Conservation (phyloP, 2,888 invertebrate species). For the Scrobipalpa costella region DNA sequence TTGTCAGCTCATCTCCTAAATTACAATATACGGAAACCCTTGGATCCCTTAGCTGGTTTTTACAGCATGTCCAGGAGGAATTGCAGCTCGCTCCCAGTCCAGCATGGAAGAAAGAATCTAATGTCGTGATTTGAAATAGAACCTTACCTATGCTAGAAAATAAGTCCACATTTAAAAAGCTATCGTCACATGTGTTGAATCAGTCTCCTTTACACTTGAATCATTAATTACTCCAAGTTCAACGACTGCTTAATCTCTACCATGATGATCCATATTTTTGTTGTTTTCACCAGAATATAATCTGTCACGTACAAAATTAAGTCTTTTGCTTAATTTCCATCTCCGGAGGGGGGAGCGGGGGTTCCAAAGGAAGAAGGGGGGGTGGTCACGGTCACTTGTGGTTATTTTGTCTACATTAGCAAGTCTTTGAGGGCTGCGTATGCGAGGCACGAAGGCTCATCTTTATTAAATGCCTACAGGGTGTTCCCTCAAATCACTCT, state of each 20-base stretch:
- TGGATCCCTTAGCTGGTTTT: too few species aligned
- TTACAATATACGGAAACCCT: too few species aligned
- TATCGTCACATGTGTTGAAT: too few species aligned
- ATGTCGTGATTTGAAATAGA: too few species aligned
- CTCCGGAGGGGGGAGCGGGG: constrained; percentile 25
- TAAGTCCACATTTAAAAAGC: too few species aligned
- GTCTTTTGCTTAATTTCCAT: constrained; percentile 48
- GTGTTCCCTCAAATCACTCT: constrained; percentile 38
- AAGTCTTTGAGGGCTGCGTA: constrained; percentile 58
- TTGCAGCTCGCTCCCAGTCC: too few species aligned
- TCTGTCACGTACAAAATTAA: constrained; percentile 61
- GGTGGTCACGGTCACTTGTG: constrained; percentile 40
- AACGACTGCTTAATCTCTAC: not conserved
- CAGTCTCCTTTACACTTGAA: not conserved
- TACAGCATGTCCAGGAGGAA: too few species aligned
- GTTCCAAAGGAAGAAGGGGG: not conserved
- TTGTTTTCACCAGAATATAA: constrained; percentile 31
- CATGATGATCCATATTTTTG: constrained; percentile 8
- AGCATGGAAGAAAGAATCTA: too few species aligned
- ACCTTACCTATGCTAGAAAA: too few species aligned
- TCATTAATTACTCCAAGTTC: not conserved
- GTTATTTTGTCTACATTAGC: constrained; percentile 58
- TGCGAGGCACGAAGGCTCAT: constrained; percentile 60
- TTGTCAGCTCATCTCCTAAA: too few species aligned
- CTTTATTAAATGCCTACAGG: constrained; percentile 58